Conservation (phyloP, 2,113 vertebrate species). For the Oryzias celebensis region DNA sequence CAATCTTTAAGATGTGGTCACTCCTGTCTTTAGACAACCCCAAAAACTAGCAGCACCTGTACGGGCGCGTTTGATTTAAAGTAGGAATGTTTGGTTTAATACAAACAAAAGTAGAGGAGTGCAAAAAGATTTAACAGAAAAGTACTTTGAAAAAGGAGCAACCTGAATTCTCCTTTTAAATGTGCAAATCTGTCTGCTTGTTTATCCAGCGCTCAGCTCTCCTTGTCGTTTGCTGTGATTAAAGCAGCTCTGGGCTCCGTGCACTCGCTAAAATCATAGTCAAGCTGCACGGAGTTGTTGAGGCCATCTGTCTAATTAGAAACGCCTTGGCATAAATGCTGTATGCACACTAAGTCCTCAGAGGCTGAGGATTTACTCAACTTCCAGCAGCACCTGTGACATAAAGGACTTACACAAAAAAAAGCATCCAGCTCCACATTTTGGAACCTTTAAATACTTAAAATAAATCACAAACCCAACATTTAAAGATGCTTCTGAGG, state of each 20-base stretch:
- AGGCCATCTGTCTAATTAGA: slow-evolving; percentile 55
- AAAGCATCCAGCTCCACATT: neutral
- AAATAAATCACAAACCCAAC: neutral
- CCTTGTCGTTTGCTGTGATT: slow-evolving; percentile 32
- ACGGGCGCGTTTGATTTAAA: no score
- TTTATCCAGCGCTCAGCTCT: neutral
- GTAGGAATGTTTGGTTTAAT: neutral
- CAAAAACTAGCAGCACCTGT: neutral
- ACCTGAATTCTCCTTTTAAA: neutral
- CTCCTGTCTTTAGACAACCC: no score
- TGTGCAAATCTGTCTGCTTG: slow-evolving; percentile 13
- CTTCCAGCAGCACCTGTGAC: slow-evolving; percentile 40
- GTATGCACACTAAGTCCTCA: slow-evolving; percentile 1
- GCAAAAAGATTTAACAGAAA: neutral
- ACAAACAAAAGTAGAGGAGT: neutral
- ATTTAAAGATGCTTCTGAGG: neutral
- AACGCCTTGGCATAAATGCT: slow-evolving; percentile 16
- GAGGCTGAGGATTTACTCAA: slow-evolving; percentile 16
- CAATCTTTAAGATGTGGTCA: no score
- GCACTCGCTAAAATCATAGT: slow-evolving; percentile 33
- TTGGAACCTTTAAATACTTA: neutral
- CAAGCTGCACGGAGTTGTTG: slow-evolving; percentile 27
- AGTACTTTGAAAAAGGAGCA: neutral
- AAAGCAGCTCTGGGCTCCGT: slow-evolving; percentile 27
- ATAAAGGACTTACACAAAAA: neutral